These are phyloP conservation scores for Thysanoteuthis rhombus DNA, from an alignment of 2,888 invertebrate species.

Conservation along the genomic window DNA sequence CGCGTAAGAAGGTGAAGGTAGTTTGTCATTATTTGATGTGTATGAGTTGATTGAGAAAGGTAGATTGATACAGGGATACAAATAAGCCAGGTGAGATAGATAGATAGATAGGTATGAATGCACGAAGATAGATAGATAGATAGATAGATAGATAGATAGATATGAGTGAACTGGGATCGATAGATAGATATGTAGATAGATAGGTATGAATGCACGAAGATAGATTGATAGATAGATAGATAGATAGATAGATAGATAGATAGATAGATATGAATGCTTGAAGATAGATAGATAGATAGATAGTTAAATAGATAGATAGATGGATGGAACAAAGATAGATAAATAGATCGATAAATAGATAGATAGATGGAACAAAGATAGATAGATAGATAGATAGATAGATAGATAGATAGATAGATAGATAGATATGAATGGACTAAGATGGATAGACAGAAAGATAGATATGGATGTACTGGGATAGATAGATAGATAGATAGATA, in stretches of 20 bases:
- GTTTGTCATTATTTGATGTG: too few species aligned
- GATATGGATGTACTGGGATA: too few species aligned
- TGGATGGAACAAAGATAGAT: too few species aligned
- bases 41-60: too few species aligned
- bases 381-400: background rate
- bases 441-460: background rate
- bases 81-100: background rate
- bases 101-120: background rate
- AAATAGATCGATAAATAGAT: too few species aligned
- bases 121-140: background rate
- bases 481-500: background rate
- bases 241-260: background rate
- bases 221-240: background rate
- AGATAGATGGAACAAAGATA: background rate
- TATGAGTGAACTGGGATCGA: background rate
- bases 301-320: background rate
- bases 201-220: too few species aligned
- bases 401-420: too few species aligned
- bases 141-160: background rate
- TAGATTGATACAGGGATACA: too few species aligned
- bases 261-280: background rate
- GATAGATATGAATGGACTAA: too few species aligned
- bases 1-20: too few species aligned
- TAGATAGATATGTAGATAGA: background rate
- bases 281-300: background rate